Evolutionary conservation across 2,113 vertebrate species (phyloP), one percentile per base, ranked within the genome.

Genomic region (Murina feae): DNA sequence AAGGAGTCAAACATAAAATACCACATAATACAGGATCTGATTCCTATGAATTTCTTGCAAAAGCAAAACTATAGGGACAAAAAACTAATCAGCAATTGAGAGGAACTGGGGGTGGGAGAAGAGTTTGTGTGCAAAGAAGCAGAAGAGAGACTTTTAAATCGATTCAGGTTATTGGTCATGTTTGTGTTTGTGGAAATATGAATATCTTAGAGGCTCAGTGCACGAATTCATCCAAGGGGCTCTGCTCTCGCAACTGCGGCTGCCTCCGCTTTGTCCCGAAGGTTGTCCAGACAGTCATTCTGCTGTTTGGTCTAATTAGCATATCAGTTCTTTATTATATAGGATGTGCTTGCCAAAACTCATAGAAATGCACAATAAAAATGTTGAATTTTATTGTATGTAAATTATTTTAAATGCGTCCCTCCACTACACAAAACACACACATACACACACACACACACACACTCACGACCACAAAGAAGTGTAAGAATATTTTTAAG

Each of bases 391-490:
- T 81, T 35, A 65, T 18, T 53, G 5, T 53, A 35, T 21, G 4
- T 28, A 81, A 53, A 44, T 16, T 47, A 79, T 17, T 87, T 72
- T 20, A 71, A 93, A 66, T 66, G 11, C 23, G 6, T 23, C 25
- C 1, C 1, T 25, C 7, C 13, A 1, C 2, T 6, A 20, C 9
- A 20, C 1, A 17, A 1, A 44, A n/a, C 30, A n/a, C 63, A 65
- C 30, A n/a, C 14, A n/a, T 18, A 35, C 35, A 32, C 42, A 10
- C 25, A 10, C 23, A 60, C n/a, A 16, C 63, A 32, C 30, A n/a
- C 63, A 65, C 30, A 65, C 14, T 17, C 25, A 35, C 30, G 3
- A 21, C 2, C 21, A 37, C 13, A 87, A 51, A 14, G 25, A 86
- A 53, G 23, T 39, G 65, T 8, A 85, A 44, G 21, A 76, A 20